Evolutionary conservation across 2,888 invertebrate species (phyloP), one percentile per base, ranked within the genome.

Genomic region (Geophilus truncorum): DNA sequence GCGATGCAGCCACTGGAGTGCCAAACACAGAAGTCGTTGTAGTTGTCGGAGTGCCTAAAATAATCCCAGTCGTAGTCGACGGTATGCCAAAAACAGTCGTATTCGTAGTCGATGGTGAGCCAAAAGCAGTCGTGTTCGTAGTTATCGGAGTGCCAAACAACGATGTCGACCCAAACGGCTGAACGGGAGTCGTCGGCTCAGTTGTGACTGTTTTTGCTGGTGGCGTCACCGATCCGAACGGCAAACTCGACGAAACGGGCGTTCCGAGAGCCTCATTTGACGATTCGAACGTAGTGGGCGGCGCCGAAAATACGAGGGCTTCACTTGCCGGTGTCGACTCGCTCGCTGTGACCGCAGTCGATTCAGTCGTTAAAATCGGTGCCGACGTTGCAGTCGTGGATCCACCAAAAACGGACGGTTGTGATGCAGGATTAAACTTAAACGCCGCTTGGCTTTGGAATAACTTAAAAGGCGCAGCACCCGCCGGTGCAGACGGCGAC

Each of bases 361-460:
- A 0, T 25, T 10, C 70, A 28, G 25, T 25, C 12, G 25, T 70
- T 70, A 28, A 0, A 10, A 4, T 23, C 25, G 62, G 23, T 15
- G 81, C 32, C 28, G 45, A 28, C 3, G 78, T 10, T 36, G 62
- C 9, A 23, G 80, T 15, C 15, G 77, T n/a, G 10, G 62, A 70
- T 12, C 80, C 77, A 32, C 79, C 78, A 32, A 78, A 78, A 15
- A 45, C 36, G 6, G 75, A 80, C 51, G 70, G 70, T 70, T 70
- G 23, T 25, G 70, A 70, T 28, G 25, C 28, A 28, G 0, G 70
- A 1, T 28, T 28, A 28, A 70, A 70, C 28, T 23, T 28, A 25
- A 70, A 70, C 51, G 51, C 51, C 6, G 70, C 28, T 70, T 23
- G 28, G 25, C 25, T 4, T 25, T 70, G 70, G n/a, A 70, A 70